phyloP scores from a whole-genome alignment of 2,888 invertebrate species.

The Sinelater perroti region DNA sequence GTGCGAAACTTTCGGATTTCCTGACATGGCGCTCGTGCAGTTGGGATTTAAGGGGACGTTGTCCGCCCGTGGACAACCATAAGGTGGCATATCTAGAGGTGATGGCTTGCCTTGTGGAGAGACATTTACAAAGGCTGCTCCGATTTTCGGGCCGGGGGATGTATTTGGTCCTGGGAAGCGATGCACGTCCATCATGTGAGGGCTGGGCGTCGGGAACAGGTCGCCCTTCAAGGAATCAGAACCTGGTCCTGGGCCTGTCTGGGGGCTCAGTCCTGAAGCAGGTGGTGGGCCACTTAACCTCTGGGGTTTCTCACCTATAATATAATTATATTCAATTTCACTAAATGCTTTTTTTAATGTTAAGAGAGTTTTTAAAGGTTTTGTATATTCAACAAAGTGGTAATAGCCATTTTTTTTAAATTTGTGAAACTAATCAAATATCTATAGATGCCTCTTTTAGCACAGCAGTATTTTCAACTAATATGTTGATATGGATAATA shows the following conservation, averaged over 20 bases:
- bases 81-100: conserved; percentile 58
- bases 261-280: conserved; percentile 58
- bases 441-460: too few relatives aligned
- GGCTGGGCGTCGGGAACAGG: conserved; percentile 57
- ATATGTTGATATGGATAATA: too few relatives aligned
- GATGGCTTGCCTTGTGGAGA: conserved; percentile 58
- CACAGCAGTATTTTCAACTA: too few relatives aligned
- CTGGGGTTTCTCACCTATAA: conserved; percentile 55
- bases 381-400: too few relatives aligned
- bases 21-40: conserved; percentile 65
- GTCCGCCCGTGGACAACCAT: conserved; percentile 64
- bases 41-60: conserved; percentile 75
- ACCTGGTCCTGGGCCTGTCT: conserved; percentile 57
- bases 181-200: conserved; percentile 62
- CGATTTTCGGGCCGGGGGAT: conserved; percentile 58
- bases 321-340: too few relatives aligned
- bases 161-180: conserved; percentile 64
- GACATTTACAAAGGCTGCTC: conserved; percentile 60
- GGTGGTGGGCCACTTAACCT: conserved; percentile 52
- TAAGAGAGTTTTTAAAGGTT: too few relatives aligned
- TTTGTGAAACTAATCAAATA: too few relatives aligned
- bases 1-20: conserved; percentile 71
- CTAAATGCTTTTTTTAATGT: neutral
- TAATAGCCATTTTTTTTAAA: too few relatives aligned
- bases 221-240: conserved; percentile 58